Evolutionary conservation across 92 coral and sea anemone species (phyloP), one percentile per base, ranked within the genome.

Genomic region (Epizoanthus stellaris): DNA sequence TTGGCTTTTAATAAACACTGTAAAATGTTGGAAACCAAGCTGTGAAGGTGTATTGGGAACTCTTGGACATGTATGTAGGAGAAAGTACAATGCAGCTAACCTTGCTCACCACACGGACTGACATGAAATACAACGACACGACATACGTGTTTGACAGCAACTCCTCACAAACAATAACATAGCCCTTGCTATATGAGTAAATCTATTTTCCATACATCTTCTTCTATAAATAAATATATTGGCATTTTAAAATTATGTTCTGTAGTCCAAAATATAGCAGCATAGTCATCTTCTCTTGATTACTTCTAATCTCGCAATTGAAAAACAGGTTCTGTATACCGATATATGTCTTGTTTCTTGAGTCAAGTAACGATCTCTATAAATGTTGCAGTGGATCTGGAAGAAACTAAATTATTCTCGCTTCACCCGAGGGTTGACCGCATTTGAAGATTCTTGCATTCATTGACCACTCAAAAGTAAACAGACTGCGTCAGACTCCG

Each of bases 361-460:
- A 13, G 49, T 8, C 9, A 67, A 17, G 49, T n/a, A n/a, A n/a
- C n/a, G n/a, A n/a, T n/a, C n/a, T n/a, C 10, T 30, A 68, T 30
- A 12, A 62, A 68, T 14, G 52, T 68, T 68, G 21, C 45, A 15
- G 73, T 38, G 42, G 73, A 38, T 68, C 73, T 34, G 42, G 6
- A 66, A 15, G 17, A 30, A 66, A 25, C 13, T 7, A 66, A 68
- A 38, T 13, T 68, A 68, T 68, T 68, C 73, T 38, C 42, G 73
- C n/a, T 68, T 36, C 21, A 68, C 73, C 40, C 42, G 19, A 19
- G 49, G 73, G 73, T 68, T 68, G 52, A 68, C 73, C 45, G 52
- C 73, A 68, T 38, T 68, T 68, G 73, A 68, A 68, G 73, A 68
- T 68, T 40, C 52, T 68, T 19, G 30, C 21, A 73, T 45, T 47